Base-by-base conservation (phyloP, 1,140 invertebrate genomes). In the Maconellicoccus hirsutus region DNA sequence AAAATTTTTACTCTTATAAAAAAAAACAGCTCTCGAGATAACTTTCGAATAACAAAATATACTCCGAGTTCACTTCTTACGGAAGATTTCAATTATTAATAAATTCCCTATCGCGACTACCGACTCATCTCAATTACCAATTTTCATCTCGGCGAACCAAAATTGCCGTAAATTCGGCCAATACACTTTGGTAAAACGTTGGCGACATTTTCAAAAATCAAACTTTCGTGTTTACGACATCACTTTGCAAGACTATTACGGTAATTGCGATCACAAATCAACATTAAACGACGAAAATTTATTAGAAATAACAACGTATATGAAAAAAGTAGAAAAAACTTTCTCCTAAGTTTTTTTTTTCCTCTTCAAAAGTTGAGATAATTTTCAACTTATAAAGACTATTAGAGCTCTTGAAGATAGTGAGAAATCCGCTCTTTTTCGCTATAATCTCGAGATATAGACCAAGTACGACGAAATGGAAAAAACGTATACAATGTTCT, bases 201-300 rank as follows among this genome's bases (percentile, higher is more conserved):
- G n/a, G n/a, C n/a, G n/a, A n/a, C n/a, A n/a, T n/a, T n/a, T n/a
- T n/a, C n/a, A 52, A 52, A 52, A 52, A 52, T 52, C 42, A 52
- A 52, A 52, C 12, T 52, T 52, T 52, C 3, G 42, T 52, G 42
- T 52, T 52, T 16, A 52, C n/a, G 42, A 52, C 42, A 52, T 52
- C 42, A 52, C 12, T 52, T 52, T 19, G 3, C 10, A 2, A 52
- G 3, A 52, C 42, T 16, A 52, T 52, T 52, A 16, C 42, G 42
- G 42, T 52, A 52, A 52, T 52, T 52, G 42, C 42, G 42, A 52
- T 52, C 42, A 52, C 42, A 52, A 52, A 52, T 52, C 42, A 52
- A 52, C 42, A 52, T 52, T 52, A 52, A 52, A 52, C 42, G 42
- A 16, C 12, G n/a, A 52, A 52, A 52, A 52, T 52, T 52, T 52